These are phyloP conservation scores for Ranitomeya imitator DNA, from an alignment of 2,113 vertebrate species.

Conservation along the genomic window DNA sequence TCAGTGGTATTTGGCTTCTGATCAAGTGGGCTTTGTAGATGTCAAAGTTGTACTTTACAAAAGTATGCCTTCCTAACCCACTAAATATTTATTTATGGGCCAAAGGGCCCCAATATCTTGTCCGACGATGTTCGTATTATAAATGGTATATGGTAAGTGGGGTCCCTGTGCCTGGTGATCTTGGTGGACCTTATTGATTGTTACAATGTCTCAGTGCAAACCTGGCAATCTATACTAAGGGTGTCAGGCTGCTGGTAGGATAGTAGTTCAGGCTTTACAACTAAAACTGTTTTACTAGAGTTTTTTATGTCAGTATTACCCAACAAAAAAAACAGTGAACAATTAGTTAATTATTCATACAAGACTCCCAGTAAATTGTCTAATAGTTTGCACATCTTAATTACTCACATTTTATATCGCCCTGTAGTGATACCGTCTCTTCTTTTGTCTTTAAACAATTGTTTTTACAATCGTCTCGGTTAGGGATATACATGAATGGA, in stretches of 20 bases:
- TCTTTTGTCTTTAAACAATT: slow-evolving; percentile 82
- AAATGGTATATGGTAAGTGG: no score
- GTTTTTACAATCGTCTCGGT: slow-evolving; percentile 85
- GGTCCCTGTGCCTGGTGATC: no score
- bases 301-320: background rate
- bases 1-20: no score
- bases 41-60: no score
- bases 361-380: slow-evolving; percentile 78
- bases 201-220: no score
- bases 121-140: no score
- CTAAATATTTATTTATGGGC: no score
- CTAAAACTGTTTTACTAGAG: background rate
- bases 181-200: no score
- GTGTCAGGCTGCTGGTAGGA: background rate
- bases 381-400: slow-evolving; percentile 87
- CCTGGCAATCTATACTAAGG: no score
- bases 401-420: slow-evolving; percentile 86
- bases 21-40: no score
- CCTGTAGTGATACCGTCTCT: slow-evolving; percentile 82
- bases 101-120: no score
- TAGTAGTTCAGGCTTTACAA: background rate
- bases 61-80: no score
- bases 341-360: slow-evolving; percentile 76
- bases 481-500: slow-evolving; percentile 80
- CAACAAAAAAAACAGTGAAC: slow-evolving; percentile 68